phyloP scores from a whole-genome alignment of 2,113 vertebrate species.

The Ammospiza nelsoni region DNA sequence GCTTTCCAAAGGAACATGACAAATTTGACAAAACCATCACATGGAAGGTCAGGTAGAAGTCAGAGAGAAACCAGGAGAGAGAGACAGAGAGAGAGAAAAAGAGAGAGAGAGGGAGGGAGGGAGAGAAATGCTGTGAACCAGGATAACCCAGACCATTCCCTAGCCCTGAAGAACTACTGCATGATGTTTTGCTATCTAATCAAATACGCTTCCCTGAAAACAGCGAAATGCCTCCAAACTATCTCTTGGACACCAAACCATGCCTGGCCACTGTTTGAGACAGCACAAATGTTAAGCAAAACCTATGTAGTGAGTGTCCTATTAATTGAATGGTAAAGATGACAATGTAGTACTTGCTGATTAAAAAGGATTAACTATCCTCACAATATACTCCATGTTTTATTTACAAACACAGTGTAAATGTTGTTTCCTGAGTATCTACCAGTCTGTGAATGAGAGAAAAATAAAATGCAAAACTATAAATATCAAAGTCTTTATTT shows the following conservation, averaged over 20 bases:
- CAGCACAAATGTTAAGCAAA: background rate
- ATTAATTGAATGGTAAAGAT: background rate
- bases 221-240: background rate
- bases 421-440: background rate
- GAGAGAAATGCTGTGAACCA: background rate
- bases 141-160: background rate
- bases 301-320: fast-evolving
- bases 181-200: background rate
- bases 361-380: background rate
- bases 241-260: background rate
- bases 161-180: background rate
- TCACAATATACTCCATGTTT: background rate
- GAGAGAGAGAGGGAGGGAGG: too few relatives aligned
- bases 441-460: background rate
- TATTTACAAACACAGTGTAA: background rate
- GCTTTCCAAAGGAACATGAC: background rate
- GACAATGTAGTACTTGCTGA: background rate
- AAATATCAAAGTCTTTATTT: background rate
- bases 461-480: background rate
- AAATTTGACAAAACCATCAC: background rate
- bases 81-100: fast-evolving
- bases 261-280: background rate
- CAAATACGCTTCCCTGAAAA: background rate
- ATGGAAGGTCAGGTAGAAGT: background rate
- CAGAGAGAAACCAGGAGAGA: background rate